Conservation (phyloP, 2,888 invertebrate species). For the Spilosoma lubricipeda region DNA sequence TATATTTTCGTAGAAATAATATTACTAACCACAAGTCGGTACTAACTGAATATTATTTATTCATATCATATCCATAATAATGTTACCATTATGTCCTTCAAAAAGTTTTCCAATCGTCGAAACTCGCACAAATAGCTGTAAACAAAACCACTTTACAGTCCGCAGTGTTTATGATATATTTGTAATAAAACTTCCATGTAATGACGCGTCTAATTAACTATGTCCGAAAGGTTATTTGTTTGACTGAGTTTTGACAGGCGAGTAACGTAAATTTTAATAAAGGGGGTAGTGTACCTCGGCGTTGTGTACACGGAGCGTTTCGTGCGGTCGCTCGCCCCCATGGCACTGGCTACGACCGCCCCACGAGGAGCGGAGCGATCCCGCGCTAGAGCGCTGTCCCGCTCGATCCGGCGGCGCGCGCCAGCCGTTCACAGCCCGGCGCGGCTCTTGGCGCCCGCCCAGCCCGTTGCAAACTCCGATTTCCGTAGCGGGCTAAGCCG, state of each 20-base stretch:
- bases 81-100: conserved; percentile 55
- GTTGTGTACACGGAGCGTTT: conserved; percentile 62
- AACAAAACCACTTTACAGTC: conserved; percentile 65
- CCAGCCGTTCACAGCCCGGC: conserved; percentile 26
- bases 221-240: conserved; percentile 63
- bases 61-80: conserved; percentile 39
- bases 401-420: conserved; percentile 40
- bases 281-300: conserved; percentile 52
- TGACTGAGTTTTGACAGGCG: conserved; percentile 70
- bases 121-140: conserved; percentile 57
- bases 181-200: conserved; percentile 54
- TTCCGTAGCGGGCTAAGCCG: conserved; percentile 77
- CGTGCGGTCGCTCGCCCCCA: conserved; percentile 69
- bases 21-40: neutral
- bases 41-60: conserved; percentile 12
- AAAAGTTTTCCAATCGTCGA: conserved; percentile 59
- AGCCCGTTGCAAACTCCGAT: conserved; percentile 71
- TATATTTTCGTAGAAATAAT: neutral
- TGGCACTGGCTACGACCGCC: conserved; percentile 65
- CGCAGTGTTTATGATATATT: conserved; percentile 48
- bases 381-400: conserved; percentile 42
- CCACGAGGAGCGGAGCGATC: conserved; percentile 33
- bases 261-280: conserved; percentile 73
- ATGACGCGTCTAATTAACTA: conserved; percentile 58
- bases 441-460: conserved; percentile 47